Conservation (phyloP, 2,113 vertebrate genomes). For the Psittacula cyanocephala region DNA sequence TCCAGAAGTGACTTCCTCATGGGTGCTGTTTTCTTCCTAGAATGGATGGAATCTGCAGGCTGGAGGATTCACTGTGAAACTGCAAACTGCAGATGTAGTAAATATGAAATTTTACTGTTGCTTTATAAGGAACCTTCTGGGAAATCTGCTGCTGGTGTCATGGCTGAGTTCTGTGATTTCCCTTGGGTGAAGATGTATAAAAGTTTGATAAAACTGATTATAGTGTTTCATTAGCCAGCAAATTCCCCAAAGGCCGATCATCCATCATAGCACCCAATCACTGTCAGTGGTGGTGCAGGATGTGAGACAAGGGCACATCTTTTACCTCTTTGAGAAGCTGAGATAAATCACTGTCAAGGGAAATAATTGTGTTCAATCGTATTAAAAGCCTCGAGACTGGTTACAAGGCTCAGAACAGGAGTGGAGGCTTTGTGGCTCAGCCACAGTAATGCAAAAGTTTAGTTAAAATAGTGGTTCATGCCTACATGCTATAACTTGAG, state of each 20-base stretch:
- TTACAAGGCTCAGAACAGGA: not conserved
- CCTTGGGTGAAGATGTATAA: not conserved
- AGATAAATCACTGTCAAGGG: not conserved
- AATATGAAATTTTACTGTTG: not conserved
- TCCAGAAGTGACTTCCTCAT: not conserved
- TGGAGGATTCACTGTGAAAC: not conserved
- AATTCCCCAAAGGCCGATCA: not conserved
- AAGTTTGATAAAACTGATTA: not conserved
- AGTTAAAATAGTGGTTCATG: not conserved
- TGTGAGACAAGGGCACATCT: not conserved
- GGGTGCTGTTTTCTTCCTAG: not conserved
- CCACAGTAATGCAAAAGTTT: rapidly evolving
- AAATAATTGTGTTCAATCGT: not conserved
- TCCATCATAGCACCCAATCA: not conserved
- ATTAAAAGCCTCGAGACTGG: not conserved
- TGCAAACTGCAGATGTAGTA: not conserved
- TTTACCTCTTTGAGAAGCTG: not conserved
- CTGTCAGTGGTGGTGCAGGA: not conserved
- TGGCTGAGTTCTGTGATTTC: not conserved
- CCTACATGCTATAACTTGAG: not conserved
- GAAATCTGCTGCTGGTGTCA: not conserved
- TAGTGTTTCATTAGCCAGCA: not conserved
- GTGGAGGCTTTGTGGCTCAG: not conserved
- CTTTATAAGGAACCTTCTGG: not conserved
- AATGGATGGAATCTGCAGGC: not conserved